Evolutionary conservation across 1,140 invertebrate species (phyloP).

Genomic region (Caenorhabditis inopinata): DNA sequence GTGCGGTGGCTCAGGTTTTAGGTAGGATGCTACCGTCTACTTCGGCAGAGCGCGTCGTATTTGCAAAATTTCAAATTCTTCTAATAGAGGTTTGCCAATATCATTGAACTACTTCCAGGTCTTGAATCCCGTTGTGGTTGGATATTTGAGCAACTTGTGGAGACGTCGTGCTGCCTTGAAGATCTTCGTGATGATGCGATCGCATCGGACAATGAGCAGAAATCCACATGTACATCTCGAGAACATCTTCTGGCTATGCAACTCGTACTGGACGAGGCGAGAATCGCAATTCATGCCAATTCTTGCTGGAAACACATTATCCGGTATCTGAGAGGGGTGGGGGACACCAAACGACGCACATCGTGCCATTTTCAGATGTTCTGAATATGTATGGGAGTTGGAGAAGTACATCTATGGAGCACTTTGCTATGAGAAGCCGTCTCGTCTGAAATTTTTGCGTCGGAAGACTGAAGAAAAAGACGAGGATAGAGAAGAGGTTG

Average conservation of each 20-base stretch:
- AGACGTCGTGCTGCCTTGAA: slow-evolving; percentile 38
- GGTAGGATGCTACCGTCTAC: too few species aligned
- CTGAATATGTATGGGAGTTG: slow-evolving; percentile 45
- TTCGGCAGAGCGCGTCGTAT: too few species aligned
- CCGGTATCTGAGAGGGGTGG: too few species aligned
- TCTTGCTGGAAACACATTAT: slow-evolving; percentile 47
- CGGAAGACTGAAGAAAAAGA: slow-evolving; percentile 34
- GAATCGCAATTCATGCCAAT: slow-evolving; percentile 41
- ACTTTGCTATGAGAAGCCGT: slow-evolving; percentile 44
- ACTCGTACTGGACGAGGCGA: slow-evolving; percentile 39
- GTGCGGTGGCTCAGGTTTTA: slow-evolving; percentile 35
- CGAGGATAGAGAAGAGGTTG: slow-evolving; percentile 39
- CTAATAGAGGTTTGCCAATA: too few species aligned
- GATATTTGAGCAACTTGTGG: slow-evolving; percentile 45
- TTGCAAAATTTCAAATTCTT: too few species aligned
- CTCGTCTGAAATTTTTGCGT: slow-evolving; percentile 33
- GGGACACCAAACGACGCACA: too few species aligned
- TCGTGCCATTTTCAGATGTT: slow-evolving; percentile 14
- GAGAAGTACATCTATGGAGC: slow-evolving; percentile 49
- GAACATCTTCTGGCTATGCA: slow-evolving; percentile 40
- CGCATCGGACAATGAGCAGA: neutral
- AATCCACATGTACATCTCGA: slow-evolving; percentile 2
- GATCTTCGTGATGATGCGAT: slow-evolving; percentile 37
- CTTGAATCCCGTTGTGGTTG: slow-evolving; percentile 40
- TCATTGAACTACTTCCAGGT: too few species aligned